phyloP scores from a whole-genome alignment of 1,140 invertebrate genomes.

The Lepidurus couesii region DNA sequence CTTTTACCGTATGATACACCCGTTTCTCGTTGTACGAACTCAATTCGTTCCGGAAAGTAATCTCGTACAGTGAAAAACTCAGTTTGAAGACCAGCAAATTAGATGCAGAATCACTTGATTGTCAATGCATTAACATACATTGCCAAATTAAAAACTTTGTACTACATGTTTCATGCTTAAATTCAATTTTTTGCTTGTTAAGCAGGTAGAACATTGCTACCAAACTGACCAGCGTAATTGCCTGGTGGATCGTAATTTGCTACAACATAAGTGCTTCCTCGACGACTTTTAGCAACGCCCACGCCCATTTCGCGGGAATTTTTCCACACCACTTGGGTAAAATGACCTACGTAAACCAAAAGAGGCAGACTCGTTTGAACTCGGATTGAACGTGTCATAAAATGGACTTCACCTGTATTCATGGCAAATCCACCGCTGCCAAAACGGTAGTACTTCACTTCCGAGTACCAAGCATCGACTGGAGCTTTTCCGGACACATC shows the following conservation, averaged over 20 bases:
- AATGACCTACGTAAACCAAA: constrained; percentile 53
- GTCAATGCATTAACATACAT: no score
- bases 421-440: constrained; percentile 45
- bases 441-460: constrained; percentile 55
- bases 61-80: no score
- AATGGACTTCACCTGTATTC: constrained; percentile 34
- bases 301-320: constrained; percentile 64
- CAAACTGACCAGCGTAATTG: constrained; percentile 66
- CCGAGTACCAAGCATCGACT: constrained; percentile 67
- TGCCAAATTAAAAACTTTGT: no score
- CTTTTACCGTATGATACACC: no score
- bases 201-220: constrained; percentile 55
- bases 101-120: no score
- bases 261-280: constrained; percentile 58
- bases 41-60: no score
- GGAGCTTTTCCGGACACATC: constrained; percentile 62
- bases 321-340: constrained; percentile 71
- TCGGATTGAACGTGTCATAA: not conserved
- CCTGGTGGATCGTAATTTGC: constrained; percentile 81
- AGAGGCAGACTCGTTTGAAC: not conserved
- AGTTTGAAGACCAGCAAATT: no score
- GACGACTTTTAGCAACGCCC: constrained; percentile 57
- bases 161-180: no score
- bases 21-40: no score
- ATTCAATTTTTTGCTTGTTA: no score